phyloP scores from a whole-genome alignment of 2,113 vertebrate species.

The Cyrtonyx montezumae region DNA sequence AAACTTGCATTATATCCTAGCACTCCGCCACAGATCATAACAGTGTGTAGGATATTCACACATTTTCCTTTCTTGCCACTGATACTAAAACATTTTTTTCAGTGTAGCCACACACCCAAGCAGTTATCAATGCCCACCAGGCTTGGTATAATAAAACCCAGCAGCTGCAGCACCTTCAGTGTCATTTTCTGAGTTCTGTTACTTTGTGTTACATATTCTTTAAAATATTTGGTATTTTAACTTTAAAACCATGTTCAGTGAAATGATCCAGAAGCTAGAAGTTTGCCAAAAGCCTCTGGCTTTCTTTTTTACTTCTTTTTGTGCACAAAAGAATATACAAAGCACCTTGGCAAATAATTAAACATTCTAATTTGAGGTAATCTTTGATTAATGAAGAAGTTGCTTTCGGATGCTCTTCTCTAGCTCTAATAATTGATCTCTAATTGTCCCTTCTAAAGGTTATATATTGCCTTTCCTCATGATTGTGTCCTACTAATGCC shows the following conservation, averaged over 20 bases:
- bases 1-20: not conserved
- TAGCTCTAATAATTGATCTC: conserved; percentile 66
- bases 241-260: not conserved
- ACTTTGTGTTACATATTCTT: not conserved
- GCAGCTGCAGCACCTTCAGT: not conserved
- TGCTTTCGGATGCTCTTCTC: conserved; percentile 42
- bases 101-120: not conserved
- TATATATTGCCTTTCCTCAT: conserved; percentile 70
- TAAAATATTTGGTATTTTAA: not conserved
- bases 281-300: not conserved
- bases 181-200: not conserved
- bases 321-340: not conserved
- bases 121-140: not conserved
- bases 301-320: not conserved
- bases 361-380: conserved; percentile 65
- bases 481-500: conserved; percentile 65
- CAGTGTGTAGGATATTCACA: not conserved
- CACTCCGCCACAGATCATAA: not conserved
- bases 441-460: conserved; percentile 71
- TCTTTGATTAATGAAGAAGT: conserved; percentile 70
- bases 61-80: not conserved
- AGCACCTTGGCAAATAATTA: conserved; percentile 58
- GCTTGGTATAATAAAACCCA: not conserved
- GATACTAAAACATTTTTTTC: not conserved
- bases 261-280: not conserved